phyloP scores from a whole-genome alignment of 2,113 vertebrate genomes.

The Ictalurus furcatus region DNA sequence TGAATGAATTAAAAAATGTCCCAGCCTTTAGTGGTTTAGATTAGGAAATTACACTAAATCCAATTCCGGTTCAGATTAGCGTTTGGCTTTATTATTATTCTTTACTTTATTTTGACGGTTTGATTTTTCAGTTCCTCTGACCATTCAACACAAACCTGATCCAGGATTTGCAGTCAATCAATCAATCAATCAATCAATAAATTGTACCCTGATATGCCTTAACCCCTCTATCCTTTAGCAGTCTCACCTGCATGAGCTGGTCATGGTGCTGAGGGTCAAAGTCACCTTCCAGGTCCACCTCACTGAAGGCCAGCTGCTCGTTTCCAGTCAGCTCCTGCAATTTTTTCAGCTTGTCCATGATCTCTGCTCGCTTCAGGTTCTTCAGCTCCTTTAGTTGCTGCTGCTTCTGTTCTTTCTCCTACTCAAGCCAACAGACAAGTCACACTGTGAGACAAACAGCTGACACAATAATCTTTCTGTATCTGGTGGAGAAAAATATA shows the following conservation, averaged over 20 bases:
- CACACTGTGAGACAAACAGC: not conserved
- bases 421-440: not conserved
- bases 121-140: not conserved
- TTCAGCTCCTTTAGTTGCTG: slow-evolving; percentile 90
- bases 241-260: slow-evolving; percentile 83
- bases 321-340: slow-evolving; percentile 82
- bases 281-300: slow-evolving; percentile 77
- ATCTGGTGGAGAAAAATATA: too few relatives aligned
- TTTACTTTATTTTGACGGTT: too few relatives aligned
- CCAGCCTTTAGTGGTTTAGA: not conserved
- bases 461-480: not conserved
- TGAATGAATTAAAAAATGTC: not conserved
- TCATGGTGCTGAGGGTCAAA: slow-evolving; percentile 83
- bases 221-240: not conserved
- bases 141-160: not conserved
- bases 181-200: too few relatives aligned
- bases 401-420: slow-evolving; percentile 84
- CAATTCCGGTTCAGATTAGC: not conserved
- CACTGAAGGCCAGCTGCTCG: slow-evolving; percentile 73
- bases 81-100: too few relatives aligned
- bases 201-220: not conserved
- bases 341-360: slow-evolving; percentile 79
- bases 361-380: slow-evolving; percentile 85
- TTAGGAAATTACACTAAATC: not conserved
- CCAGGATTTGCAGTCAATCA: not conserved